These are phyloP conservation scores for Meteorus sp. DNA, from an alignment of 1,140 invertebrate species.

Conservation along the genomic window DNA sequence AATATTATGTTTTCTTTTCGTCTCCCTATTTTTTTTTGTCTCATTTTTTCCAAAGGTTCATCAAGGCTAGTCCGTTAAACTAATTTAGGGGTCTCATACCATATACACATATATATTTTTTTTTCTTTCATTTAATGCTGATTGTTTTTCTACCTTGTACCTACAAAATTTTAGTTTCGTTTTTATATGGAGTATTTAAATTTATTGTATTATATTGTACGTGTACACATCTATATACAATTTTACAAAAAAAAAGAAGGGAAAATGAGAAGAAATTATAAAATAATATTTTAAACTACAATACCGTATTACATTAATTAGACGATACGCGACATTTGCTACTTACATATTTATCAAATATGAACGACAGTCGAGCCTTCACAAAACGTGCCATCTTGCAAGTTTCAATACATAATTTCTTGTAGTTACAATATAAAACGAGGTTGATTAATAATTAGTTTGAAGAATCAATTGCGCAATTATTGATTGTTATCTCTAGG, in stretches of 20 bases:
- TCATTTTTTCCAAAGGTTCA: constrained; percentile 46
- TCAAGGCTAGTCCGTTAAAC: constrained; percentile 50
- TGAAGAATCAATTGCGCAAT: neutral
- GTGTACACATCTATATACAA: constrained; percentile 53
- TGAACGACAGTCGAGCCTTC: neutral
- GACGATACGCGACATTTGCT: constrained; percentile 49
- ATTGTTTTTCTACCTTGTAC: constrained; percentile 52
- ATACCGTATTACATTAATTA: constrained; percentile 41
- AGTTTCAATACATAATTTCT: neutral
- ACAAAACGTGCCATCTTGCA: neutral
- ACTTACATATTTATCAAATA: constrained; percentile 42
- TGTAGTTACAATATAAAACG: too few relatives aligned
- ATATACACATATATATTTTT: too few relatives aligned
- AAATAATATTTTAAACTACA: constrained; percentile 53
- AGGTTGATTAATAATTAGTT: neutral
- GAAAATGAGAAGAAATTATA: neutral
- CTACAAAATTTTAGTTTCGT: constrained; percentile 52
- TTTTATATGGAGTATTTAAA: constrained; percentile 52
- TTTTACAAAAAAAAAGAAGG: constrained; percentile 48
- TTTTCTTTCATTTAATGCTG: constrained; percentile 37
- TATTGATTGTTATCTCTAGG: neutral
- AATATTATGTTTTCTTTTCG: constrained; percentile 9
- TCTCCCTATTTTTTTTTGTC: constrained; percentile 25
- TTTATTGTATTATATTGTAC: constrained; percentile 54
- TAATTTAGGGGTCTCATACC: constrained; percentile 41